Evolutionary conservation across 2,888 invertebrate species (phyloP), one percentile per base, ranked within the genome.

Genomic region (Coenonympha arcania): DNA sequence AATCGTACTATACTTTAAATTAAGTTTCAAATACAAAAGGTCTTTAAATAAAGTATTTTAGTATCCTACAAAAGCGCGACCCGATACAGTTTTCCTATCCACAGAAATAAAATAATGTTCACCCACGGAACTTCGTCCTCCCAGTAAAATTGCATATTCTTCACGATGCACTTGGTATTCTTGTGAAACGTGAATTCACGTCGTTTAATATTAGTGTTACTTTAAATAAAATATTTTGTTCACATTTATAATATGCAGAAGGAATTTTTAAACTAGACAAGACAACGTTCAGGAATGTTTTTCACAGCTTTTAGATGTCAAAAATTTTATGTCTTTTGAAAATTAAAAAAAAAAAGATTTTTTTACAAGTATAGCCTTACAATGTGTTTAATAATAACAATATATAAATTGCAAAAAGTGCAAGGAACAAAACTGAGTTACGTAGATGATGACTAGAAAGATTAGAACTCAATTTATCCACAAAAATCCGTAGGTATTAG

Each of bases 1-100:
- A n/a, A n/a, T n/a, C n/a, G n/a, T n/a, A n/a, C n/a, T n/a, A n/a
- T n/a, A n/a, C n/a, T n/a, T n/a, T n/a, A n/a, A n/a, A n/a, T 41
- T 41, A 30, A n/a, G 30, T 18, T 30, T 41, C 41, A 19, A 16
- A 30, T 30, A 41, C 41, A 41, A 41, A 41, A 41, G 41, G 8
- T 41, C 30, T 30, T 3, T 41, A 18, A 9, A 18, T 15, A n/a
- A 13, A 11, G 19, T 28, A 11, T 30, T 41, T 30, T 28, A 4
- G 6, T 41, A 41, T 19, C 19, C 11, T 11, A 30, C 19, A 41
- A 41, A 19, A 18, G 41, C 11, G 11, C 8, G 13, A 41, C 11
- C 28, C 8, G 13, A 11, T 19, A 30, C 28, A 41, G 28, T 41
- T 39, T 24, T 3, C 16, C 26, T 19, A 41, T 41, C 41, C 30